phyloP scores from a whole-genome alignment of 2,888 invertebrate genomes.

The Alcis repandata region DNA sequence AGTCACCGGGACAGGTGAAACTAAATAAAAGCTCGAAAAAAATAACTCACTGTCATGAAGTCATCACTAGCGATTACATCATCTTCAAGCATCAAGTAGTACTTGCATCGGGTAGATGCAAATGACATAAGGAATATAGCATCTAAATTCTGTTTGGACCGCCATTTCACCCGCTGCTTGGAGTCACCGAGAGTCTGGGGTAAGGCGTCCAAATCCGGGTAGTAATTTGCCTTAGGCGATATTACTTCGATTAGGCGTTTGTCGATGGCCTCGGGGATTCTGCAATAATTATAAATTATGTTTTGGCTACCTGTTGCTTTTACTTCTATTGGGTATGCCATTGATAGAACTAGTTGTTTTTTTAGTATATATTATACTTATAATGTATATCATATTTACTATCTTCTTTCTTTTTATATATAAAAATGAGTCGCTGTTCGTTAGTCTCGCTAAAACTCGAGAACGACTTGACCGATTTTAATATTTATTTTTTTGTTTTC shows the following conservation, averaged over 20 bases:
- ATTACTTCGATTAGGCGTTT: slow-evolving; percentile 95
- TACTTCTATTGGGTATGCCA: too few species aligned
- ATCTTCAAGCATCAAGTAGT: slow-evolving; percentile 97
- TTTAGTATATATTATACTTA: too few species aligned
- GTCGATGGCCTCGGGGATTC: slow-evolving; percentile 91
- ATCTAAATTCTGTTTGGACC: slow-evolving; percentile 98
- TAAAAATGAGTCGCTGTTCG: too few species aligned
- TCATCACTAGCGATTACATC: slow-evolving; percentile 95
- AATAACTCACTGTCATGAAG: slow-evolving; percentile 93
- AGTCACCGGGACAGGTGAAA: too few species aligned
- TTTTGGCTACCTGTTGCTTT: too few species aligned
- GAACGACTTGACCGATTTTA: too few species aligned
- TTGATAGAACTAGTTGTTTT: too few species aligned
- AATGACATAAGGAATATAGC: slow-evolving; percentile 98
- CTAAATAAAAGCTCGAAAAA: too few species aligned
- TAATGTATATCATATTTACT: too few species aligned
- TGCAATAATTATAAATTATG: slow-evolving; percentile 66
- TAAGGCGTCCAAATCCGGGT: slow-evolving; percentile 93
- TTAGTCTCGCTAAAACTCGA: too few species aligned
- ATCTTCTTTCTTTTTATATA: too few species aligned
- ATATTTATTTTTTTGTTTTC: too few species aligned
- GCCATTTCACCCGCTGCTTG: slow-evolving; percentile 94
- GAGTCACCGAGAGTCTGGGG: slow-evolving; percentile 94
- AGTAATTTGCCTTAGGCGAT: slow-evolving; percentile 97
- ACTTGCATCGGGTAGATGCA: slow-evolving; percentile 94